These are phyloP conservation scores for Brachypodius melanocephalos DNA, from an alignment of 2,113 vertebrate species.

Conservation along the genomic window DNA sequence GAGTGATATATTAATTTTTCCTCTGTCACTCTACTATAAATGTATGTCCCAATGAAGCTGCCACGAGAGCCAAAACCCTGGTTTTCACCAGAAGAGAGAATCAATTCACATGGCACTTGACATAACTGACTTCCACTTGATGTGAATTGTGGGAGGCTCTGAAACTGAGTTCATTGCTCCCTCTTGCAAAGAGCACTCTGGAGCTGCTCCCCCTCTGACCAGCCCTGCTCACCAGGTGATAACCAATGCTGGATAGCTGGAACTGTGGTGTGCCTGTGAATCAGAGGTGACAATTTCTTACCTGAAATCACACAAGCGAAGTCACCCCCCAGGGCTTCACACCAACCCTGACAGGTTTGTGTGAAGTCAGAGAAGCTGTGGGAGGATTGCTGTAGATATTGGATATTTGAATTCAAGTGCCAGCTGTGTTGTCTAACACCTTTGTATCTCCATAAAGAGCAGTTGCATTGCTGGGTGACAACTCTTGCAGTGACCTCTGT, in stretches of 20 bases:
- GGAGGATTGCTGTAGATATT: not conserved
- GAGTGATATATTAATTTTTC: not conserved
- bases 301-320: not conserved
- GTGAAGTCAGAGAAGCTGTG: not conserved
- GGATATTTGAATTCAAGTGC: not conserved
- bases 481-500: not conserved
- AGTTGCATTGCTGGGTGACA: not conserved
- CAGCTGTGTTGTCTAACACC: not conserved
- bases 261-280: not conserved
- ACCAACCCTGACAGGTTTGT: not conserved
- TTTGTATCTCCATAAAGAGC: not conserved
- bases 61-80: not conserved
- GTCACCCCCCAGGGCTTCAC: not conserved
- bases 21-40: not conserved
- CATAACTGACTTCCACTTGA: not conserved
- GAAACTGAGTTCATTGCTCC: not conserved
- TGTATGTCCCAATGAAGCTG: not conserved
- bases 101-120: not conserved
- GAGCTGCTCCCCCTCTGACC: not conserved
- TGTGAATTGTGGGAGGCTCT: rapidly evolving
- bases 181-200: not conserved
- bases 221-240: not conserved
- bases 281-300: not conserved
- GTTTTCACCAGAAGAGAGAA: not conserved
- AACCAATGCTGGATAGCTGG: not conserved